These are phyloP conservation scores for Drosophila ficusphila DNA, from an alignment of 1,140 invertebrate species.

Conservation along the genomic window DNA sequence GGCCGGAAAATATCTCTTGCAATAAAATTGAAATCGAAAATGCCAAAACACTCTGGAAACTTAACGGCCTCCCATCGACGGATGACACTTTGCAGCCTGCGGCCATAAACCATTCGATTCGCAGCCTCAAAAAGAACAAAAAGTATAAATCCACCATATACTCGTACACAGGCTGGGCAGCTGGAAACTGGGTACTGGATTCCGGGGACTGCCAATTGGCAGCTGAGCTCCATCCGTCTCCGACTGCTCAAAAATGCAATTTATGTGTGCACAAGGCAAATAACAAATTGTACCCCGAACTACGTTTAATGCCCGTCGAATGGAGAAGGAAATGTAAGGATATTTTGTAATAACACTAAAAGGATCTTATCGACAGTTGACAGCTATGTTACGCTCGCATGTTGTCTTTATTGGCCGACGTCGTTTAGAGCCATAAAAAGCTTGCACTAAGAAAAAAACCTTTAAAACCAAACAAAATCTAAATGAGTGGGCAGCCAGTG, in stretches of 20 bases:
- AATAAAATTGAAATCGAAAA: conserved; percentile 72
- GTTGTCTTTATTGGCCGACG: conserved; percentile 17
- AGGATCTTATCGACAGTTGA: conserved; percentile 56
- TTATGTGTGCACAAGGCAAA: conserved; percentile 69
- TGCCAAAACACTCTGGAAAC: conserved; percentile 61
- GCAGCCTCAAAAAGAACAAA: conserved; percentile 45
- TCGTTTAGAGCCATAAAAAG: conserved; percentile 54
- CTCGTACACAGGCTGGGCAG: conserved; percentile 12
- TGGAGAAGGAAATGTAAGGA: conserved; percentile 29
- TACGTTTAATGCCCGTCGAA: conserved; percentile 55
- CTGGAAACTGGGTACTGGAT: conserved; percentile 1
- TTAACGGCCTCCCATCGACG: conserved; percentile 72
- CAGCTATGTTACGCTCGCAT: conserved; percentile 22
- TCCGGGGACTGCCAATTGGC: conserved; percentile 33
- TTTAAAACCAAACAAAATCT: too few species aligned
- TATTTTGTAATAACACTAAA: conserved; percentile 78
- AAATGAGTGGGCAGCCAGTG: too few species aligned
- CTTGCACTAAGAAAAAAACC: conserved; percentile 11
- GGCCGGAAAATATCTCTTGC: conserved; percentile 29
- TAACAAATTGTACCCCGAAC: conserved; percentile 79
- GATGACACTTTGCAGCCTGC: conserved; percentile 74
- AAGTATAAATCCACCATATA: conserved; percentile 20
- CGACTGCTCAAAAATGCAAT: conserved; percentile 80
- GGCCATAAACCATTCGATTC: conserved; percentile 75
- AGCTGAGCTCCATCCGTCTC: conserved; percentile 49